These are phyloP conservation scores for Scomberomorus guttatus DNA, from an alignment of 2,797 vertebrate genomes.

Conservation along the genomic window DNA sequence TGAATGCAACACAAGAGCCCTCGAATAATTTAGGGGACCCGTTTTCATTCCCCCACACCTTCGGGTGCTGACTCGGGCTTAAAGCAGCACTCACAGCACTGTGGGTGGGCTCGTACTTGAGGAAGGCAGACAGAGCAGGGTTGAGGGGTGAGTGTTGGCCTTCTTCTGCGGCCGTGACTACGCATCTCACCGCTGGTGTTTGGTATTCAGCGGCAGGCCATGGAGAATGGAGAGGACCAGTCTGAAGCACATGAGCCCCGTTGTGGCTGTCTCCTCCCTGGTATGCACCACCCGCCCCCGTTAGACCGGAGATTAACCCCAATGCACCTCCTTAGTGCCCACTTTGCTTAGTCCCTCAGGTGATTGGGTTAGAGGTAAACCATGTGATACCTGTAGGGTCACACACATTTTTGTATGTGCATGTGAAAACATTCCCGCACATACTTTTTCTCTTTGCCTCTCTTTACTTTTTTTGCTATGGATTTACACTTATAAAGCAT, in stretches of 20 bases:
- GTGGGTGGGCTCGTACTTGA: slow-evolving; percentile 65
- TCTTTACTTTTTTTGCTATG: neutral
- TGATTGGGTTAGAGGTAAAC: slow-evolving; percentile 30
- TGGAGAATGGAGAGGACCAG: slow-evolving; percentile 88
- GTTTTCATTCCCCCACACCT: slow-evolving; percentile 54
- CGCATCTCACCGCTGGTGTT: slow-evolving; percentile 85
- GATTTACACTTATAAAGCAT: neutral
- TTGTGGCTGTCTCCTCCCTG: slow-evolving; percentile 70
- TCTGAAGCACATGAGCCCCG: slow-evolving; percentile 83
- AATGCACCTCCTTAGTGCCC: slow-evolving; percentile 61
- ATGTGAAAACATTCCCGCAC: neutral
- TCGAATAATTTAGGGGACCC: slow-evolving; percentile 27
- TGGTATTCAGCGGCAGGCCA: slow-evolving; percentile 89
- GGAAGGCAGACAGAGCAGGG: slow-evolving; percentile 55
- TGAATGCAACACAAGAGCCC: slow-evolving; percentile 23
- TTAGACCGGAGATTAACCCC: slow-evolving; percentile 93
- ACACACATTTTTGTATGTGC: neutral
- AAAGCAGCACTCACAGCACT: slow-evolving; percentile 34
- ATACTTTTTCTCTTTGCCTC: neutral
- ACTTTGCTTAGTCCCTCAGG: slow-evolving; percentile 54
- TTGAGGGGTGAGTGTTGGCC: slow-evolving; percentile 55
- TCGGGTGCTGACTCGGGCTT: slow-evolving; percentile 70
- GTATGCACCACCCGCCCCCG: slow-evolving; percentile 81
- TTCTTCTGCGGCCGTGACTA: slow-evolving; percentile 84
- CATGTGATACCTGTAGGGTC: slow-evolving; percentile 7